Conservation (phyloP, 2,113 vertebrate genomes). For the Tachuris rubrigastra region DNA sequence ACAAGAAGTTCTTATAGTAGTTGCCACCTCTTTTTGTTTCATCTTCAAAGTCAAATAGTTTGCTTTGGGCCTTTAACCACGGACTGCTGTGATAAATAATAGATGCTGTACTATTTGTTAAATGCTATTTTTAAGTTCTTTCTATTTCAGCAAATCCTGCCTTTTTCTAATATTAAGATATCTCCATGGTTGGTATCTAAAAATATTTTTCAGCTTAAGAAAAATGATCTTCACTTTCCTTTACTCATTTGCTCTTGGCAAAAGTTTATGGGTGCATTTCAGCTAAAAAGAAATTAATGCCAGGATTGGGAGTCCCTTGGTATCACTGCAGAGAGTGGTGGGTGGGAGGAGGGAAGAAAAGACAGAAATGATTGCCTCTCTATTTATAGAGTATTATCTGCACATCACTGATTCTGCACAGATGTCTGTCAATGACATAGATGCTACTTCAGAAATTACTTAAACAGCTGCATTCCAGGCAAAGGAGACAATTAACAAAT, state of each 20-base stretch:
- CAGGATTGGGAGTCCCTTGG: not conserved
- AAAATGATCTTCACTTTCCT: not conserved
- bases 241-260: not conserved
- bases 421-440: conserved; percentile 47
- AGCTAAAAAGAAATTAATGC: not conserved
- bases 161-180: not conserved
- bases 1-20: not conserved
- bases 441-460: conserved; percentile 28
- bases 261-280: not conserved
- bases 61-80: not conserved
- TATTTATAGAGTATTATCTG: conserved; percentile 45
- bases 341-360: not conserved
- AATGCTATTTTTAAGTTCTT: not conserved
- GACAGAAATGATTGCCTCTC: not conserved
- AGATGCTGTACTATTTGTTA: not conserved
- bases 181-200: not conserved
- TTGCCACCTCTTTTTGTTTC: not conserved
- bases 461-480: conserved; percentile 44
- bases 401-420: conserved; percentile 28
- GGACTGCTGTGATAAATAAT: not conserved
- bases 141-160: not conserved
- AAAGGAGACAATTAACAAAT: conserved; percentile 42
- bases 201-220: not conserved
- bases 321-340: not conserved
- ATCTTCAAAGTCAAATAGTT: not conserved